Evolutionary conservation across 53 echinoderm and acorn worm species (phyloP), one percentile per base, ranked within the genome.

Genomic region (Echinometra lucunter): DNA sequence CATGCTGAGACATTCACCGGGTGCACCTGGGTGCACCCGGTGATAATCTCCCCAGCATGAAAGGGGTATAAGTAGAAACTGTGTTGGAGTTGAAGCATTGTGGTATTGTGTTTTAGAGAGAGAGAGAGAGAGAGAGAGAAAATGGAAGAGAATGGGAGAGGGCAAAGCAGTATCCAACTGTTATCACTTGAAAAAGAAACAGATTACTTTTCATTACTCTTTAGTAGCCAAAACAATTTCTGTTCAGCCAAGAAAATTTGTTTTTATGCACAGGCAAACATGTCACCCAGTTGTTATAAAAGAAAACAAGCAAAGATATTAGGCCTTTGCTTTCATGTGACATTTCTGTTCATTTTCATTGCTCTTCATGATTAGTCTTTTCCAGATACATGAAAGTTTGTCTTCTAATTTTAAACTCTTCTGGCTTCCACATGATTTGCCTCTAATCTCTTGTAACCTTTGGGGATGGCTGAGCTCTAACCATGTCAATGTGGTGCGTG

Each of bases 371-470:
- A 78, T 78, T 42, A 78, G 38, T 78, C 78, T 78, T 35, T 38
- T 18, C 28, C 42, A 40, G 78, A 11, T 78, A 12, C 78, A 40
- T 0, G 42, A 42, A 40, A 78, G 17, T 78, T 78, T 75, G 17
- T 75, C 38, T 75, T 75, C 75, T 42, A 75, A 75, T 38, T 70
- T 75, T 19, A 75, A 75, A 75, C 37, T 16, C 18, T 75, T 19
- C 75, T 78, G 38, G 78, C 38, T 78, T 78, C 42, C 38, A 19
- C 21, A 78, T 78, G 78, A 78, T 78, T 72, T 6, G 42, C 78
- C 78, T 35, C 38, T 42, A 78, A 78, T 38, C 1, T 78, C 42
- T 78, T 40, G 78, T 78, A 78, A 78, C 78, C 78, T 78, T 75
- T 78, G 38, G 78, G 42, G 21, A 37, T 78, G 21, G 18, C 0